Evolutionary conservation across 2,797 vertebrate genomes (phyloP).

Genomic region (Bufotes viridis): DNA sequence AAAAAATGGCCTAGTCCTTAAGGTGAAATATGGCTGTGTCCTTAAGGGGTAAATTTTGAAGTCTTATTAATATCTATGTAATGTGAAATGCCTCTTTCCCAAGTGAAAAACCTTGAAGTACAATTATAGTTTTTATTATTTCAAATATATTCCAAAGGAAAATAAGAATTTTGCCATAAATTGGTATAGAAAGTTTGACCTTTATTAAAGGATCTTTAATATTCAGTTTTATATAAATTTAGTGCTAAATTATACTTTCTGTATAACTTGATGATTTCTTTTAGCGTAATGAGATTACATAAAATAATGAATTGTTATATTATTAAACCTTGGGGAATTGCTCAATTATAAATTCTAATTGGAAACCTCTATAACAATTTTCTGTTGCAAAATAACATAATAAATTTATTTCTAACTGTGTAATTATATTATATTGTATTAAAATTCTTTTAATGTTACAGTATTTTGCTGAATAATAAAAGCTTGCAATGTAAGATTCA

Average conservation of each 20-base stretch:
- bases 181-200: constrained; percentile 23
- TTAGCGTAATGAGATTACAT: constrained; percentile 52
- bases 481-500: constrained; percentile 48
- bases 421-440: constrained; percentile 61
- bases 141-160: not conserved
- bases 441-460: constrained; percentile 59
- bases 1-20: too few species aligned
- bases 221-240: constrained; percentile 9
- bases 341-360: constrained; percentile 63
- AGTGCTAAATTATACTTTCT: constrained; percentile 30
- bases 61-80: constrained; percentile 12
- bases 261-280: constrained; percentile 44
- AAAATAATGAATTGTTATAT: constrained; percentile 55
- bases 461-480: constrained; percentile 61
- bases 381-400: constrained; percentile 60
- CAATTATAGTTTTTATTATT: constrained; percentile 5
- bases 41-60: too few species aligned
- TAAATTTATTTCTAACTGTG: constrained; percentile 59
- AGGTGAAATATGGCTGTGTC: too few species aligned
- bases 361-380: constrained; percentile 56
- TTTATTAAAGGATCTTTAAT: not conserved
- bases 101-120: not conserved
- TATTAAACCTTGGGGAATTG: constrained; percentile 57
- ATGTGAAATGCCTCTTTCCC: not conserved
- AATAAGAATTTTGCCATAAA: constrained; percentile 7